Evolutionary conservation across 2,113 vertebrate species (phyloP).

Genomic region (Choloepus hoffmanni): DNA sequence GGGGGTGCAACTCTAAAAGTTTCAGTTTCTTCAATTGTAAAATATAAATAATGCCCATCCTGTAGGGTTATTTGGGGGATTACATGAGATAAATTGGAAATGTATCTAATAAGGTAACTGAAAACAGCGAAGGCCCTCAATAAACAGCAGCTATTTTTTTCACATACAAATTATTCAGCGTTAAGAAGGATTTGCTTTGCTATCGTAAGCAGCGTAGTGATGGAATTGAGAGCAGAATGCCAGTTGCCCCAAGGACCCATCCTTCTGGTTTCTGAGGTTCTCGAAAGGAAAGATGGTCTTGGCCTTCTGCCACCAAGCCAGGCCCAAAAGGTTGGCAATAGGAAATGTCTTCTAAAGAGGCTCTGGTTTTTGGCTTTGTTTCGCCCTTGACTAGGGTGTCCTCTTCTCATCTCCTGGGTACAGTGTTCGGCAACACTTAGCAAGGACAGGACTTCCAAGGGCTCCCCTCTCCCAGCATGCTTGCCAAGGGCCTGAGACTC

Average conservation of each 20-base stretch:
- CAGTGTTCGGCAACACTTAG: slow-evolving; percentile 43
- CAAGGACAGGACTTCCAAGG: slow-evolving; percentile 45
- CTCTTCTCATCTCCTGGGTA: neutral
- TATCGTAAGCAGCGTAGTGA: neutral
- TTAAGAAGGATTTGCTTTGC: slow-evolving; percentile 59
- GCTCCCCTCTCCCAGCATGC: neutral
- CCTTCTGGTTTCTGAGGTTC: neutral
- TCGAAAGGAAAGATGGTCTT: neutral
- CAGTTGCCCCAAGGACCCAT: neutral
- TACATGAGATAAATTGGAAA: slow-evolving; percentile 31
- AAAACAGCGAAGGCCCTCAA: slow-evolving; percentile 44
- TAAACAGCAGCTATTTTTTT: slow-evolving; percentile 60
- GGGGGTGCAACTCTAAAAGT: neutral
- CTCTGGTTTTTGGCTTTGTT: slow-evolving; percentile 2
- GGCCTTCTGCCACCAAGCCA: slow-evolving; percentile 4
- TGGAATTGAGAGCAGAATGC: neutral
- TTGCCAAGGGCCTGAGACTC: slow-evolving; percentile 45
- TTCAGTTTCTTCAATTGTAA: slow-evolving; percentile 44
- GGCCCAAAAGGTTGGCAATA: neutral
- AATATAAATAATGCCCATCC: slow-evolving; percentile 34
- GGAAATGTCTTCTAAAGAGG: neutral
- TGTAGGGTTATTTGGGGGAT: neutral
- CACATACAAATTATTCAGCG: slow-evolving; percentile 42
- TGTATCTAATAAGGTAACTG: slow-evolving; percentile 42
- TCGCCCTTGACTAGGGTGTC: neutral